A percentile compares a stretch with the other conserved stretches of the same genome.
phyloP scores from a whole-genome alignment of 2,113 vertebrate species.

The Conger conger region DNA sequence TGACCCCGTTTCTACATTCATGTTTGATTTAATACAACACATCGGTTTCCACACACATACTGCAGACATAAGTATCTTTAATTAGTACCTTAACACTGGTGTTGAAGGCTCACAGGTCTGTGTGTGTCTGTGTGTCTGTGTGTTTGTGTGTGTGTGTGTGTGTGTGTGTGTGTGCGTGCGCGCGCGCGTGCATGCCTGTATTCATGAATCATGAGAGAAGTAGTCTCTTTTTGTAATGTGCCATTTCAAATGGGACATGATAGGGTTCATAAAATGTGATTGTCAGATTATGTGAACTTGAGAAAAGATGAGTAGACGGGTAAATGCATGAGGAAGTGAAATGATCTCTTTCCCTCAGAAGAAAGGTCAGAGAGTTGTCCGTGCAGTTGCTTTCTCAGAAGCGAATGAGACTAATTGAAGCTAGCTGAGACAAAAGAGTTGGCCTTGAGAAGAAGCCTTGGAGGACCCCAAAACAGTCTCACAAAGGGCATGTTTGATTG shows the following conservation, averaged over 20 bases:
- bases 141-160: too few relatives aligned
- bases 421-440: conserved; percentile 16
- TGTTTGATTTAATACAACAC: neutral
- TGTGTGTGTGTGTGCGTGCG: too few relatives aligned
- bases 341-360: neutral
- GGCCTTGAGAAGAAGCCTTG: conserved; percentile 3
- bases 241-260: neutral
- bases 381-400: neutral
- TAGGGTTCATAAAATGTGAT: neutral
- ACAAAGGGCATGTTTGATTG: conserved; percentile 50
- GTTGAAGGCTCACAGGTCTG: neutral
- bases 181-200: too few relatives aligned
- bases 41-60: neutral
- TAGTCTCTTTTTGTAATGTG: neutral
- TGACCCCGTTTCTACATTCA: neutral
- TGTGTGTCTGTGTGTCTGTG: too few relatives aligned
- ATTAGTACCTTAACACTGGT: neutral
- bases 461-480: conserved; percentile 19
- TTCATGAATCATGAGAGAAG: neutral
- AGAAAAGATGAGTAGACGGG: neutral
- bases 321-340: neutral
- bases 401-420: conserved; percentile 11
- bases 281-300: neutral
- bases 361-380: neutral
- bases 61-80: too few relatives aligned